Evolutionary conservation across 2,888 invertebrate genomes (phyloP).

Genomic region (Lingula anatina): DNA sequence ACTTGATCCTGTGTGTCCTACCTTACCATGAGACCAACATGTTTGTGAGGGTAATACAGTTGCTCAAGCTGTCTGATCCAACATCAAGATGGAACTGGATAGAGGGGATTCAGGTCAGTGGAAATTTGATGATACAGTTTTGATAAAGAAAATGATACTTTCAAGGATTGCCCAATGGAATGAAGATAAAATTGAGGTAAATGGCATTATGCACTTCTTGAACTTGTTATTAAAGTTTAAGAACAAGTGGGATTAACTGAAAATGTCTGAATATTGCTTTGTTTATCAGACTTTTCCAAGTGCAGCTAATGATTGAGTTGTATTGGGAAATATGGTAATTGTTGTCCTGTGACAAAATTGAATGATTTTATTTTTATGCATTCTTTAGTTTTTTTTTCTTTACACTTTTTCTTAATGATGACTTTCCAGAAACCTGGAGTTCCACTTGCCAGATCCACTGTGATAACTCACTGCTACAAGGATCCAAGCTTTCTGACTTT

Average conservation of each 20-base stretch:
- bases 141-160: too few species aligned
- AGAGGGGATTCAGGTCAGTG: slow-evolving; percentile 59
- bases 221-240: neutral
- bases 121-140: too few species aligned
- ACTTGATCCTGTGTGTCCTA: slow-evolving; percentile 72
- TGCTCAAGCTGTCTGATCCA: slow-evolving; percentile 59
- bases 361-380: too few species aligned
- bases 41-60: slow-evolving; percentile 75
- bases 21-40: slow-evolving; percentile 91
- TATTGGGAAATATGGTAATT: too few species aligned
- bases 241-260: neutral
- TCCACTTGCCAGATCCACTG: slow-evolving; percentile 66
- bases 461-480: slow-evolving; percentile 69
- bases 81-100: slow-evolving; percentile 56
- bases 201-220: too few species aligned
- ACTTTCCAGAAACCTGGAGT: slow-evolving; percentile 62
- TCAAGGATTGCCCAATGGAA: too few species aligned
- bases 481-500: slow-evolving; percentile 63
- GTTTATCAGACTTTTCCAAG: too few species aligned
- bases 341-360: too few species aligned
- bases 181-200: too few species aligned
- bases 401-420: neutral
- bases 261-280: too few species aligned
- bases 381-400: neutral
- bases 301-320: too few species aligned